These are phyloP conservation scores for Orthosia gothica DNA, from an alignment of 2,888 invertebrate species.

Conservation along the genomic window DNA sequence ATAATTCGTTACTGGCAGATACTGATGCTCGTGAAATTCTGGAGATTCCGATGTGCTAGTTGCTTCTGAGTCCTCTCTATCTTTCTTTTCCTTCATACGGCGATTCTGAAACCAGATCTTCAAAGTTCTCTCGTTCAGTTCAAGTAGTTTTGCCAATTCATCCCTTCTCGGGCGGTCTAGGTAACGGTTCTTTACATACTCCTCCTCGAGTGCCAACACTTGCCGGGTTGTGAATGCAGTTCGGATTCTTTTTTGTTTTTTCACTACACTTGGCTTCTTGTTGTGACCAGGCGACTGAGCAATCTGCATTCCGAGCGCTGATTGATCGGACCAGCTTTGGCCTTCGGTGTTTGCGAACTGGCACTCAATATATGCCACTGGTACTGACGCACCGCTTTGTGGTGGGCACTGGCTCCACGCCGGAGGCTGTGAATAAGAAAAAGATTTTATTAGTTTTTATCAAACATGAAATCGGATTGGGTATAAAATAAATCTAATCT, in stretches of 20 bases:
- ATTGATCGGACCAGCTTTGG: slow-evolving; percentile 47
- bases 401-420: too few species aligned
- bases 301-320: slow-evolving; percentile 50
- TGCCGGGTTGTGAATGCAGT: slow-evolving; percentile 96
- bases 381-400: too few species aligned
- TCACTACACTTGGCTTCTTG: slow-evolving; percentile 63
- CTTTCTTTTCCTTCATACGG: slow-evolving; percentile 94
- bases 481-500: too few species aligned
- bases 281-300: slow-evolving; percentile 63
- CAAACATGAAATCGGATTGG: too few species aligned
- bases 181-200: slow-evolving; percentile 93
- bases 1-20: too few species aligned
- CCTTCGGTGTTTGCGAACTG: too few species aligned
- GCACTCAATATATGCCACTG: background rate
- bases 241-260: slow-evolving; percentile 92
- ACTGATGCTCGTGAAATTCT: slow-evolving; percentile 65
- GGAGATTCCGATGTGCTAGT: slow-evolving; percentile 75
- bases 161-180: slow-evolving; percentile 94
- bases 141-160: slow-evolving; percentile 87
- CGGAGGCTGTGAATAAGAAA: too few species aligned
- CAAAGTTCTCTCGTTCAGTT: slow-evolving; percentile 87
- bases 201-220: slow-evolving; percentile 94
- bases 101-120: slow-evolving; percentile 97
- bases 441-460: too few species aligned
- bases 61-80: slow-evolving; percentile 83